phyloP scores from a whole-genome alignment of 2,113 vertebrate genomes.

The Syngnathus floridae region DNA sequence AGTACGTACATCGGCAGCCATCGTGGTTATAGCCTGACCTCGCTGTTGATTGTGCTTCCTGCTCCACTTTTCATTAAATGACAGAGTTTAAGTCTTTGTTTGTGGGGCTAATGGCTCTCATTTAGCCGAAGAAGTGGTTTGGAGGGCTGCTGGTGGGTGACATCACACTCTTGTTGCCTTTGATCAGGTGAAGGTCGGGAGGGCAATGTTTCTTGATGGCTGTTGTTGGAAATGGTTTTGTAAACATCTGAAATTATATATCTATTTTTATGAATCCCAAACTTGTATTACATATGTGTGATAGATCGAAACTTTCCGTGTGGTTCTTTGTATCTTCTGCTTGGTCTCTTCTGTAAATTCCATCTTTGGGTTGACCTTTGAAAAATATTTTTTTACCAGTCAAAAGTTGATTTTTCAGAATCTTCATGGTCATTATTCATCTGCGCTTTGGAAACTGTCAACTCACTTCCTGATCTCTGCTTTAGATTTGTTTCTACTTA shows the following conservation, averaged over 20 bases:
- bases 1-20: slow-evolving; percentile 31
- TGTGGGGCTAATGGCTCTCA: slow-evolving; percentile 63
- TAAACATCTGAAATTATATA: too few relatives aligned
- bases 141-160: slow-evolving; percentile 49
- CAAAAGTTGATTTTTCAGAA: not conserved
- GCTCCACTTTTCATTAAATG: slow-evolving; percentile 64
- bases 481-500: not conserved
- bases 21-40: slow-evolving; percentile 38
- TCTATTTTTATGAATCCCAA: too few relatives aligned
- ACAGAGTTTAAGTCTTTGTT: slow-evolving; percentile 61
- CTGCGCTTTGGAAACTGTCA: not conserved
- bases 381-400: not conserved
- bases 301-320: too few relatives aligned
- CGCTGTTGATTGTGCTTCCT: slow-evolving; percentile 68
- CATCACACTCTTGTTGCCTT: slow-evolving; percentile 52
- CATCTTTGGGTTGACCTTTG: too few relatives aligned
- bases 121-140: slow-evolving; percentile 57
- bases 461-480: not conserved
- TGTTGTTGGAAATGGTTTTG: slow-evolving; percentile 2
- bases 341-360: too few relatives aligned
- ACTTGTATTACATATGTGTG: too few relatives aligned
- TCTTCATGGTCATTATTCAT: not conserved
- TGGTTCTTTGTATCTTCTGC: not conserved
- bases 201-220: slow-evolving; percentile 6
- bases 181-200: slow-evolving; percentile 45